phyloP scores from a whole-genome alignment of 2,888 invertebrate genomes.

The Polydesmus complanatus region DNA sequence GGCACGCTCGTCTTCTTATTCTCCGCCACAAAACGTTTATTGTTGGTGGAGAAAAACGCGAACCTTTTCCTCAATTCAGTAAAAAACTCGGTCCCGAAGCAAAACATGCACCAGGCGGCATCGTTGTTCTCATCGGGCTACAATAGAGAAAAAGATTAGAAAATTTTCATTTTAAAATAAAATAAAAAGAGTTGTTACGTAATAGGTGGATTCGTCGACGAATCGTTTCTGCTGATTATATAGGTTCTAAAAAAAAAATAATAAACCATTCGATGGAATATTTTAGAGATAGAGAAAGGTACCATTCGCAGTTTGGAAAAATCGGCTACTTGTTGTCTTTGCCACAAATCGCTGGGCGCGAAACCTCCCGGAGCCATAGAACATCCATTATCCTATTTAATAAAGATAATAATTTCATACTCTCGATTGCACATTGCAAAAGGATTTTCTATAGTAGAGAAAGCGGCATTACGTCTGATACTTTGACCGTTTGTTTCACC shows the following conservation, averaged over 20 bases:
- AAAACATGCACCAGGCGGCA: slow-evolving; percentile 37
- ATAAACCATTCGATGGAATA: too few relatives aligned
- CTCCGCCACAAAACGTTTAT: too few relatives aligned
- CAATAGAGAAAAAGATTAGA: slow-evolving; percentile 19
- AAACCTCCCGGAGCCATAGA: not conserved
- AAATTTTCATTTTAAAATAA: slow-evolving; percentile 19
- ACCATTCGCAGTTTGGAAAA: slow-evolving; percentile 46
- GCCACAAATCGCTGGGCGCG: not conserved
- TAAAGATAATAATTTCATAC: not conserved
- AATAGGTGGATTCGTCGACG: slow-evolving; percentile 21
- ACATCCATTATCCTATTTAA: not conserved
- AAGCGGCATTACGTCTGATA: not conserved
- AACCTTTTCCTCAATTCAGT: slow-evolving; percentile 5
- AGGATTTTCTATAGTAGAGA: not conserved
- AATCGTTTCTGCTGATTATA: slow-evolving; percentile 6
- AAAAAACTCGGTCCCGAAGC: slow-evolving; percentile 29
- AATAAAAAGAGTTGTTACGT: too few relatives aligned
- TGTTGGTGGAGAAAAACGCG: not conserved
- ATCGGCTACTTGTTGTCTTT: slow-evolving; percentile 42
- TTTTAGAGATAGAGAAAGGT: too few relatives aligned
- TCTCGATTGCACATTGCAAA: not conserved
- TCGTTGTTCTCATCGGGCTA: slow-evolving; percentile 36
- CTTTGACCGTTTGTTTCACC: not conserved
- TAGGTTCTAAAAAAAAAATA: too few relatives aligned
- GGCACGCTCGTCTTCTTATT: slow-evolving; percentile 21